Evolutionary conservation across 2,888 invertebrate genomes (phyloP), one percentile per base, ranked within the genome.

Genomic region (Sycophila texana): DNA sequence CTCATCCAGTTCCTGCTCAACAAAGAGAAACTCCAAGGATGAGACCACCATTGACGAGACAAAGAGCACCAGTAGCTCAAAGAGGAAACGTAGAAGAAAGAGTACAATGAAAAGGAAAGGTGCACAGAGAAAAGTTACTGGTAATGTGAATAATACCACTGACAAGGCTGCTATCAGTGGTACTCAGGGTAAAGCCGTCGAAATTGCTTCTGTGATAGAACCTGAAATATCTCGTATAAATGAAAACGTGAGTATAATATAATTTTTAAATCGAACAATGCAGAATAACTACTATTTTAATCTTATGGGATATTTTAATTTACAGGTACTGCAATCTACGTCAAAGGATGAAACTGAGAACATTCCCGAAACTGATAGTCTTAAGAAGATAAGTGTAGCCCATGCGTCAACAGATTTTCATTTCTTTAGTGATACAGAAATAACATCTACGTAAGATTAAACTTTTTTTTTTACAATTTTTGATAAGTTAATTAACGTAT

Each of bases 341-440:
- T 26, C 60, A 0, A 66, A 51, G 49, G 65, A 65, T 61, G 71
- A 74, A 26, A n/a, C 12, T 0, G 76, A 68, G 13, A 22, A 75
- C 53, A 76, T 75, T 73, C 61, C 75, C 1, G 68, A 58, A 51
- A 26, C 70, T 53, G 71, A 77, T 18, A 26, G 57, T 14, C 39
- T 80, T 26, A 68, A 70, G 12, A 77, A 80, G 5, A 75, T 82
- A 18, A 77, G 49, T 26, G 81, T 80, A 2, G 39, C 30, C 3
- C 79, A 77, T 30, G 53, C 58, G 4, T 72, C 80, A 86, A 92
- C 93, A 13, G 95, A 95, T 88, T 94, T 95, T 84, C 96, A 97
- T 89, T 98, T 98, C 92, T 98, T 96, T 91, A 98, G 98, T 88
- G 98, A 98, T 88, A 96, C 96, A 0, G 98, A 98, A 92, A 92